Base-by-base conservation (phyloP, 2,113 vertebrate genomes). In the Lutjanus erythropterus region DNA sequence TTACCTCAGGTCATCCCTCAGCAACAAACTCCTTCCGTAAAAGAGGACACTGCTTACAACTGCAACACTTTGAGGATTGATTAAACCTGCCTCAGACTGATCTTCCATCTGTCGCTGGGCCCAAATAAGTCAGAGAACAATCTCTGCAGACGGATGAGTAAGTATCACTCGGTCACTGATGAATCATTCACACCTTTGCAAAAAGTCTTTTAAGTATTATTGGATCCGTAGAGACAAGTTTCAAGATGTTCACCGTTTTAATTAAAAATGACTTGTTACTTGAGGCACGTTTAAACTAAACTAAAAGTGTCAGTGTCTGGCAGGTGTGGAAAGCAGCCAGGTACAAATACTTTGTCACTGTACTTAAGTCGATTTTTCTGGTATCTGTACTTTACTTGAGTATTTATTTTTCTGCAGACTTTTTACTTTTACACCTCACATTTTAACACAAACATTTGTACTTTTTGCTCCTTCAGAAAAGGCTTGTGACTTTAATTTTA, bases 81-180 rank as follows among this genome's bases (percentile, higher is more conserved):
- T 81, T 39, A 27, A 74, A 70, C 16, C 42, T 11, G 55, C 60
- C 4, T 12, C 58, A 44, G 31, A 44, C 27, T 2, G 64, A 68
- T 71, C 69, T 25, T 68, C 65, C 56, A 42, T 80, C 29, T 53
- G 44, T 83, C 68, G 50, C 65, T 12, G 56, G 69, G 29, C 39
- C 56, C 52, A 52, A 53, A 71, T 60, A 58, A 70, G 39, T 71
- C 68, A 53, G 8, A 69, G 42, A 46, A 64, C 25, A 59, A 12
- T 73, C 69, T 65, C 53, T 44, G 11, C 69, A 77, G 81, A 33
- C 23, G 29, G 1, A 46, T 67, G 29, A 67, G 8, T 12, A 0
- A 56, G 9, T 7, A 21, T 27, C 35, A 41, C 25, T 41, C 25
- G 29, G 21, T 2, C 4, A 1, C 70, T n/a, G 66, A 47, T 27